Evolutionary conservation across 2,113 vertebrate genomes (phyloP).

Genomic region (Caracal caracal): DNA sequence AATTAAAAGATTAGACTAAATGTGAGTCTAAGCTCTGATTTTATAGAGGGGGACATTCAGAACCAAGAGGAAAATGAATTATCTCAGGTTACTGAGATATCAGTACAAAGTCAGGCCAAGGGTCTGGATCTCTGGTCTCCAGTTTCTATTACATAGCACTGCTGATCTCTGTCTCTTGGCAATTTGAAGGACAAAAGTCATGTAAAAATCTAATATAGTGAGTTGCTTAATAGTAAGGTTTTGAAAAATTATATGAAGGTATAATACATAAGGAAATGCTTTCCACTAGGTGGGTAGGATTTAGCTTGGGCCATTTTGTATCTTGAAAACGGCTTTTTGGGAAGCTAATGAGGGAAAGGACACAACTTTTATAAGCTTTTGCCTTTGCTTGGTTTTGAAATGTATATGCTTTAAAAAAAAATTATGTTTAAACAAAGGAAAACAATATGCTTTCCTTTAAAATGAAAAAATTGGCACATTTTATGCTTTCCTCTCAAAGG

Average conservation of each 20-base stretch:
- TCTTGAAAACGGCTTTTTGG: not conserved
- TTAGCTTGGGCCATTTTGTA: not conserved
- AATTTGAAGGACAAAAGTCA: not conserved
- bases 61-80: not conserved
- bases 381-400: conserved; percentile 18
- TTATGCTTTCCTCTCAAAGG: not conserved
- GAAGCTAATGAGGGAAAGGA: not conserved
- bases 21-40: not conserved
- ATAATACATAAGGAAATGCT: not conserved
- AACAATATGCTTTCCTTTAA: not conserved
- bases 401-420: not conserved
- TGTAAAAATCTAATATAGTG: not conserved
- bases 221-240: not conserved
- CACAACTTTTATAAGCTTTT: not conserved
- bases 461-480: not conserved
- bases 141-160: not conserved
- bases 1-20: not conserved
- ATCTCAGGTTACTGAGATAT: not conserved
- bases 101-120: not conserved
- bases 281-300: not conserved
- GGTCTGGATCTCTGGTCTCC: not conserved
- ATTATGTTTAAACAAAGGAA: not conserved
- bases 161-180: not conserved
- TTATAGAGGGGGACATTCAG: not conserved
- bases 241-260: not conserved